Base-by-base conservation (phyloP, 2,888 invertebrate species). In the Punctoribates punctum region DNA sequence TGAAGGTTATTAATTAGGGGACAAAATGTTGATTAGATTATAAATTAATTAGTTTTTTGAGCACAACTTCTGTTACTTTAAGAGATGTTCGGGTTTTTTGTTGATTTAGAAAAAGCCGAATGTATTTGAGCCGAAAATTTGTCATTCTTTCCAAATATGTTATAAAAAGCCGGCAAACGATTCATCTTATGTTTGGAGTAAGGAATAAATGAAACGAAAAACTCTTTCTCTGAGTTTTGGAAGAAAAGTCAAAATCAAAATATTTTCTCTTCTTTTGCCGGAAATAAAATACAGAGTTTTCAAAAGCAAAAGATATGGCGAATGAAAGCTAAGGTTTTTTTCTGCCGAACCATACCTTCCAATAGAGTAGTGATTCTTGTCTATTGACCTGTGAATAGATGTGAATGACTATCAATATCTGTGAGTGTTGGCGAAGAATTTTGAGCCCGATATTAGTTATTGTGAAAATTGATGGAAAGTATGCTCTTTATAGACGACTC, bases 361-460 rank as follows among this genome's bases (percentile, higher is more conserved):
- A 23, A 57, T 57, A 25, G 13, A 25, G 23, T 57, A 25, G 23
- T 25, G 57, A 57, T 57, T 65, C 65, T 29, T 34, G 17, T 34
- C 65, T 65, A 34, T 65, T 65, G 65, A 65, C 65, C 65, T n/a
- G 34, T 65, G 29, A 65, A 65, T 65, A 65, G 29, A 27, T n/a
- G 34, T 65, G 29, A 65, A 65, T 65, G 29, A 65, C 65, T 25
- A 65, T 65, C 65, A 65, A 65, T 65, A 34, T 65, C 17, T 65
- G 1, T 27, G 6, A 65, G 34, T 20, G 8, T 57, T 57, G n/a
- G n/a, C n/a, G 20, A 11, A 25, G 15, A 20, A 13, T 34, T 65
- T 65, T n/a, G 9, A 11, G 65, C 9, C 34, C 34, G 34, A 65
- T 25, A 65, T 34, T 65, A 65, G 34, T 65, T 34, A 34, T 65